phyloP scores from a whole-genome alignment of 2,113 vertebrate species.

The Indicator indicator region DNA sequence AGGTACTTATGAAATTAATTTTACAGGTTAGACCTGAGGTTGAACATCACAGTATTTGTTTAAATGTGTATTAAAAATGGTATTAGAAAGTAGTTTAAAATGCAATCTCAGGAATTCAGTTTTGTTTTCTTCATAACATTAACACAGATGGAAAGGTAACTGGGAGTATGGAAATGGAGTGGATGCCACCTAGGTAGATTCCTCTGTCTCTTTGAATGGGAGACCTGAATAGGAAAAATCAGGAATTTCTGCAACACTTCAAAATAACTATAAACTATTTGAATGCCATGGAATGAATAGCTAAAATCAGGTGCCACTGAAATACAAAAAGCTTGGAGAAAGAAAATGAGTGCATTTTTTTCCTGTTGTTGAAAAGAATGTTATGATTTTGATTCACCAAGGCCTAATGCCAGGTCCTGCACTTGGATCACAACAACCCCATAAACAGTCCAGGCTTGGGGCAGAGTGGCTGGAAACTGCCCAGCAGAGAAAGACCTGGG shows the following conservation, averaged over 20 bases:
- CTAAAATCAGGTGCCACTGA: background rate
- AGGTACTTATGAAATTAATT: background rate
- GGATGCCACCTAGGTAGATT: background rate
- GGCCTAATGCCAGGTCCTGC: no score
- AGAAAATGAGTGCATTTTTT: background rate
- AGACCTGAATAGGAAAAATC: background rate
- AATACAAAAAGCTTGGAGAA: background rate
- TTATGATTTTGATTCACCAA: background rate
- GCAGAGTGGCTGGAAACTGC: no score
- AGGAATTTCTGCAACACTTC: background rate
- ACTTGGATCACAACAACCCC: no score
- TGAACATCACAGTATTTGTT: background rate
- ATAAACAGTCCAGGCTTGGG: no score
- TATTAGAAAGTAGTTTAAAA: background rate
- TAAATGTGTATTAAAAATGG: background rate
- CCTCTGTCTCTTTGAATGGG: background rate
- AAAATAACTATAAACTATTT: background rate
- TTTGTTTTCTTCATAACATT: background rate
- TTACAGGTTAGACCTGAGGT: background rate
- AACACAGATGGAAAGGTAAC: background rate
- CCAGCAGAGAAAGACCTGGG: no score
- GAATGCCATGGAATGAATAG: background rate
- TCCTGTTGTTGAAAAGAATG: background rate
- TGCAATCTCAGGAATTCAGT: background rate
- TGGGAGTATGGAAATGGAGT: background rate